A percentile compares a stretch with the other conserved stretches of the same genome.
These are phyloP conservation scores for Diceros bicornis DNA, from an alignment of 2,797 vertebrate species.

Conservation along the genomic window DNA sequence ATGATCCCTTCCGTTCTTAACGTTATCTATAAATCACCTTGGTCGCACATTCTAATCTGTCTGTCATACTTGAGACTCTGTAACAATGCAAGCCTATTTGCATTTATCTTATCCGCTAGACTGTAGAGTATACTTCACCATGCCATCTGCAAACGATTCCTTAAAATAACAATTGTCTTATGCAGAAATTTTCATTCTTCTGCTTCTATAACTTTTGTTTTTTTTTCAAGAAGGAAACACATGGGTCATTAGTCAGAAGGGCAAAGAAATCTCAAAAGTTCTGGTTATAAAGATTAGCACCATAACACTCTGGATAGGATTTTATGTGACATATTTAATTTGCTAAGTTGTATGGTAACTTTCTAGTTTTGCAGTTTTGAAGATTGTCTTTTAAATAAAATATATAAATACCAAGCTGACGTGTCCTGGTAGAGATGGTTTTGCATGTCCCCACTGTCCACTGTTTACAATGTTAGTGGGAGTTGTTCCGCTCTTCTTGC, in stretches of 20 bases:
- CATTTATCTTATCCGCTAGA: background rate
- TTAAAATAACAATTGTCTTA: background rate
- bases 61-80: background rate
- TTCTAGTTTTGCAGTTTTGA: background rate
- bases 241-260: background rate
- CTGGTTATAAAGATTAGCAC: background rate
- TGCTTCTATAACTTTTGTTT: background rate
- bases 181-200: background rate
- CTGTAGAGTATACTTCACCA: background rate
- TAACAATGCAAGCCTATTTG: background rate
- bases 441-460: background rate
- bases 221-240: slow-evolving; percentile 1
- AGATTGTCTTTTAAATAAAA: background rate
- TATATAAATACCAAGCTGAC: background rate
- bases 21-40: background rate
- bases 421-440: background rate
- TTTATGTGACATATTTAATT: background rate
- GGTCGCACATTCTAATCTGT: background rate
- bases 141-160: background rate
- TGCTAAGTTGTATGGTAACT: background rate
- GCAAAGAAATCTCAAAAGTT: background rate
- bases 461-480: background rate
- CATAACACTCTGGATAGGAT: background rate
- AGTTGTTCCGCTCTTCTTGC: background rate
- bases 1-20: background rate